Evolutionary conservation across 1,140 invertebrate species (phyloP).

Genomic region (Papilio glaucus): DNA sequence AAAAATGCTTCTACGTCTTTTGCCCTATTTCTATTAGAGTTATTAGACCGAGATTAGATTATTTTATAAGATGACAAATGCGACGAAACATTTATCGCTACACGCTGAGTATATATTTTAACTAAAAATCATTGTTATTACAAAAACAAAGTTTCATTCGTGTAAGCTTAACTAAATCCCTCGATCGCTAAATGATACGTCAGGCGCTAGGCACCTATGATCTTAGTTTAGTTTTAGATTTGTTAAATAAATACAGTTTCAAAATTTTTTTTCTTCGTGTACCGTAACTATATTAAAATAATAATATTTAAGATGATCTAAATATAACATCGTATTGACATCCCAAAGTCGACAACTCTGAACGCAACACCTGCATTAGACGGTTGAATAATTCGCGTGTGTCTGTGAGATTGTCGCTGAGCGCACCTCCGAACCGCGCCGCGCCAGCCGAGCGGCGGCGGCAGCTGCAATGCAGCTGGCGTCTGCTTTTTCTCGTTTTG

Average conservation of each 20-base stretch:
- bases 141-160: too few species aligned
- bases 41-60: too few species aligned
- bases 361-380: slow-evolving; percentile 52
- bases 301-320: neutral
- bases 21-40: too few species aligned
- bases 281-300: neutral
- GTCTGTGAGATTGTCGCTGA: slow-evolving; percentile 49
- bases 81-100: too few species aligned
- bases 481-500: slow-evolving; percentile 70
- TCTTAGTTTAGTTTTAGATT: neutral
- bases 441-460: slow-evolving; percentile 35
- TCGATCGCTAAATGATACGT: neutral
- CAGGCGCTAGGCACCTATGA: neutral
- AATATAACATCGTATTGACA: slow-evolving; percentile 10
- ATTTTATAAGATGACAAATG: too few species aligned
- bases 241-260: too few species aligned
- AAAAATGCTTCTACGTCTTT: too few species aligned
- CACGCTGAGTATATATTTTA: too few species aligned
- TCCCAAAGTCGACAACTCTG: neutral
- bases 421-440: slow-evolving; percentile 41
- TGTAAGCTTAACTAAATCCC: too few species aligned
- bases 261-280: neutral
- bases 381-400: slow-evolving; percentile 58
- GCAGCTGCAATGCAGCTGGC: slow-evolving; percentile 75
- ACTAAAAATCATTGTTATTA: too few species aligned